A percentile compares a stretch with the other conserved stretches of the same genome.
Conservation (phyloP, 1,140 invertebrate genomes). For the Rhopalosiphum padi region DNA sequence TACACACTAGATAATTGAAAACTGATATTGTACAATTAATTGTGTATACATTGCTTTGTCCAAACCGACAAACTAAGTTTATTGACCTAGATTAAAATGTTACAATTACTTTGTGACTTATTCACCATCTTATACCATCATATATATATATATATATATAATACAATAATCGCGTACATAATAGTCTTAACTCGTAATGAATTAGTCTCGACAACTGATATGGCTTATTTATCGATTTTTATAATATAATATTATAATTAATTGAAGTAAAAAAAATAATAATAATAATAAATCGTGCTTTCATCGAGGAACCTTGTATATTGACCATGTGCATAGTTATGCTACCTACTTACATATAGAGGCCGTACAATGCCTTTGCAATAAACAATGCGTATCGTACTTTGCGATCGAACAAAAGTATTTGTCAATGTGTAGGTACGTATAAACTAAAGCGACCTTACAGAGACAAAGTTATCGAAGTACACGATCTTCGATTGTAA, state of each 20-base stretch:
- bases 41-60: not conserved
- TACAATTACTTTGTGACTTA: constrained; percentile 5
- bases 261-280: not conserved
- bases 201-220: not conserved
- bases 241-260: not conserved
- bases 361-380: constrained; percentile 5
- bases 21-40: not conserved
- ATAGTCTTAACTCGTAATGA: not conserved
- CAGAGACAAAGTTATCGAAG: constrained; percentile 6
- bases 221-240: constrained; percentile 16
- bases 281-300: not conserved
- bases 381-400: not conserved
- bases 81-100: not conserved
- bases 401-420: constrained; percentile 24
- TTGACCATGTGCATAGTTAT: not conserved
- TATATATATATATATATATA: not conserved
- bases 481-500: not conserved
- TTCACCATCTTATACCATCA: not conserved
- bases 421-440: not conserved
- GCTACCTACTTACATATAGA: not conserved
- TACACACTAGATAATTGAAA: not conserved
- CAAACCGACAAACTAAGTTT: not conserved
- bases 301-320: not conserved
- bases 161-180: not conserved
- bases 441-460: not conserved